phyloP scores from a whole-genome alignment of 2,797 vertebrate genomes.

The Sebastes paucispinis region DNA sequence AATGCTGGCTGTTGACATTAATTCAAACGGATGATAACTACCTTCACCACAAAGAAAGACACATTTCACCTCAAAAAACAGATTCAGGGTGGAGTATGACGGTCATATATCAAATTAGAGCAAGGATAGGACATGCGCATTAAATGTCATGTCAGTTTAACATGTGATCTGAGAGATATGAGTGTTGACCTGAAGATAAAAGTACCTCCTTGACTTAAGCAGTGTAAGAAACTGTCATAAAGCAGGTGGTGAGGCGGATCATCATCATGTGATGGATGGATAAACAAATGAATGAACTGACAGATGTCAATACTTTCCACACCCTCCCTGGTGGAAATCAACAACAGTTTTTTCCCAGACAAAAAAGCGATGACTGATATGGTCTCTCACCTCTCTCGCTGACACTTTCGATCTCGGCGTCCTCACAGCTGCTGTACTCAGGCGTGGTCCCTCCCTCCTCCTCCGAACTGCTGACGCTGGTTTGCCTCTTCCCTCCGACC shows the following conservation, averaged over 20 bases:
- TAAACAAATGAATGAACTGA: constrained; percentile 5
- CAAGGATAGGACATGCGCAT: too few relatives aligned
- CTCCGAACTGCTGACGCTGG: constrained; percentile 98
- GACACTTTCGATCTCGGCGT: constrained; percentile 96
- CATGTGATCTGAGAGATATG: not conserved
- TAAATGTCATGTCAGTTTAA: not conserved
- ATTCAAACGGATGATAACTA: not conserved
- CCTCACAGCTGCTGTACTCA: constrained; percentile 98
- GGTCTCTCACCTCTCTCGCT: constrained; percentile 92
- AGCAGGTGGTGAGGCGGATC: not conserved
- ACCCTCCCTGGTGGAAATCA: not conserved
- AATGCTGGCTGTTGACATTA: too few relatives aligned
- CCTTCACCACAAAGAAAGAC: not conserved
- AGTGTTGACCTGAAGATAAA: not conserved
- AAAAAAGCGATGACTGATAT: not conserved
- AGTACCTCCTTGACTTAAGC: not conserved
- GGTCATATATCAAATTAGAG: not conserved
- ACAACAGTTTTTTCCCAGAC: not conserved
- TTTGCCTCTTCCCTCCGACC: constrained; percentile 90
- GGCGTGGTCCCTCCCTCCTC: constrained; percentile 97
- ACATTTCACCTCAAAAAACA: not conserved
- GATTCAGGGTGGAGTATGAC: not conserved
- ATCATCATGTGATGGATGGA: constrained; percentile 13
- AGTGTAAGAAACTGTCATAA: not conserved
- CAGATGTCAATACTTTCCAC: constrained; percentile 1